phyloP scores from a whole-genome alignment of 2,113 vertebrate species.

The Rhinogobius similis region DNA sequence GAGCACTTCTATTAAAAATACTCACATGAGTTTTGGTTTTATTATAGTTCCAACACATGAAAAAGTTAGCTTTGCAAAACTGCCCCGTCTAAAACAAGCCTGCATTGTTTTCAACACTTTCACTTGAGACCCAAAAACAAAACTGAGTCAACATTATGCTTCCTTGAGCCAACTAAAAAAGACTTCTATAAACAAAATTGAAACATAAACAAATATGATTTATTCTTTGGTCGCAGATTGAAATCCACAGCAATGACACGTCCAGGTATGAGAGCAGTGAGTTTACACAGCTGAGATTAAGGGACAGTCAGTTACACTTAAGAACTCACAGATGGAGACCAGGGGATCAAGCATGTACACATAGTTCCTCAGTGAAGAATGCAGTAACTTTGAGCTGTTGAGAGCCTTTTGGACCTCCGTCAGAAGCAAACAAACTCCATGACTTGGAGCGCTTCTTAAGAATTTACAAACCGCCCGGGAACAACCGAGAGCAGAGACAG shows the following conservation, averaged over 20 bases:
- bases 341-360: conserved; percentile 20
- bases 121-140: too few relatives aligned
- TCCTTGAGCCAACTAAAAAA: background rate
- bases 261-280: background rate
- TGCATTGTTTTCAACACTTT: too few relatives aligned
- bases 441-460: conserved; percentile 14
- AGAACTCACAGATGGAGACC: conserved; percentile 14
- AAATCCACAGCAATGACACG: background rate
- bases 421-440: conserved; percentile 1
- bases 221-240: background rate
- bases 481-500: background rate
- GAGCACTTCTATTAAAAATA: too few relatives aligned
- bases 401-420: conserved; percentile 18
- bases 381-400: conserved; percentile 26
- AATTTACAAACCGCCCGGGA: conserved; percentile 15
- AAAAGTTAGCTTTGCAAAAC: too few relatives aligned
- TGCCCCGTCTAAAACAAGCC: too few relatives aligned
- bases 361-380: conserved; percentile 32
- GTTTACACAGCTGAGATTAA: conserved; percentile 12
- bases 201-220: background rate
- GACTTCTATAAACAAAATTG: background rate
- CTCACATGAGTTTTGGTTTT: too few relatives aligned
- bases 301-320: conserved; percentile 30
- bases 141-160: background rate
- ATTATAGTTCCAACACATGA: too few relatives aligned